These are phyloP conservation scores for Chymomyza amoena DNA, from an alignment of 2,888 invertebrate species.

Conservation along the genomic window DNA sequence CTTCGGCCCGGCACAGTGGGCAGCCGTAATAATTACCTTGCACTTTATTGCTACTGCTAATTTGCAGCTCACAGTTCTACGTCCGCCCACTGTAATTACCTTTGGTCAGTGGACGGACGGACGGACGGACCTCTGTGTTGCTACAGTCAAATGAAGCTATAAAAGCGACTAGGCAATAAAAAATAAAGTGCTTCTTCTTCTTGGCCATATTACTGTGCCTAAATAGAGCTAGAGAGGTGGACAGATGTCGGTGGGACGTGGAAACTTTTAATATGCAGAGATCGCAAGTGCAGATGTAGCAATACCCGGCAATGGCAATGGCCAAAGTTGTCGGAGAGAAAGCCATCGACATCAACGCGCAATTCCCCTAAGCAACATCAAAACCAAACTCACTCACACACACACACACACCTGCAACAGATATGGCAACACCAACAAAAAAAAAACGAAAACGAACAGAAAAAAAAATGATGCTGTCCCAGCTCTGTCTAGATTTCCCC, in stretches of 20 bases:
- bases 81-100: slow-evolving; percentile 18
- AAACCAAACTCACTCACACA: slow-evolving; percentile 26
- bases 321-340: slow-evolving; percentile 62
- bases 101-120: slow-evolving; percentile 8
- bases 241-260: background rate
- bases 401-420: slow-evolving; percentile 36
- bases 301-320: slow-evolving; percentile 38
- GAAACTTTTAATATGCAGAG: slow-evolving; percentile 48
- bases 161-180: slow-evolving; percentile 62
- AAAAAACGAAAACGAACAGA: slow-evolving; percentile 13
- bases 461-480: slow-evolving; percentile 23
- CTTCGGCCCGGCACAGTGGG: slow-evolving; percentile 14
- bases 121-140: slow-evolving; percentile 8
- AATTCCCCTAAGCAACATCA: slow-evolving; percentile 53
- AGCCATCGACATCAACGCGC: slow-evolving; percentile 68
- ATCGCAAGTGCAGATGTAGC: slow-evolving; percentile 17
- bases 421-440: slow-evolving; percentile 14
- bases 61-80: slow-evolving; percentile 6
- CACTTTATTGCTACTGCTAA: slow-evolving; percentile 26
- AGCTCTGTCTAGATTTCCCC: slow-evolving; percentile 56
- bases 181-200: slow-evolving; percentile 29
- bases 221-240: background rate
- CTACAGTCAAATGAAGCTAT: slow-evolving; percentile 61
- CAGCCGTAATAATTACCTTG: slow-evolving; percentile 28
- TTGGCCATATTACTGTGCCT: slow-evolving; percentile 22